Base-by-base conservation (phyloP, 2,113 vertebrate species). In the Sorex fumeus region DNA sequence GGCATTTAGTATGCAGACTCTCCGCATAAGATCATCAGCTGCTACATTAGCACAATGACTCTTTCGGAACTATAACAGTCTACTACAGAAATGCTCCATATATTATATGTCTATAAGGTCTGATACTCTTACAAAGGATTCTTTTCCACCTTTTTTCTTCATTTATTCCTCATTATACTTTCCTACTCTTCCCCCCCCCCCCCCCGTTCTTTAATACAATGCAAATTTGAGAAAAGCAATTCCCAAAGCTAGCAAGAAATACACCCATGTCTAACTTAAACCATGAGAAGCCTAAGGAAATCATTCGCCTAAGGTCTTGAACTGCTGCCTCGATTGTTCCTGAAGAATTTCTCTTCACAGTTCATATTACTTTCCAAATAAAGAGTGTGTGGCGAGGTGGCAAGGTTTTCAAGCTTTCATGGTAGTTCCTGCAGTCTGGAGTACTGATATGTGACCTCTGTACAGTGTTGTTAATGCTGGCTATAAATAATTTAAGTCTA, bases 1-100 rank as follows among this genome's bases (percentile, higher is more conserved):
- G n/a, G 77, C 89, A 84, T 96, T 98, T 97, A 92, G 96, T 96
- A 96, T 97, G 97, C 98, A 97, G 92, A 94, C 74, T 71, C 96
- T 91, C 88, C 93, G 30, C 53, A 79, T 18, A 0, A 88, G 92
- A 93, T 96, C 95, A 97, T 98, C 90, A 94, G 77, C 81, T 36
- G 94, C 97, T 95, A 95, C 96, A 96, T 98, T 97, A 98, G 94
- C 91, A 97, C 97, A 97, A 97, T 95, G 97, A 96, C 95, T 97
- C 97, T 97, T 96, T 83, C 96, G 97, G 96, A 98, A 93, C 96
- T 96, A 50, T 97, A 97, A 96, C 87, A 76, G 93, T 82, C 97
- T 95, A 96, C 97, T 2, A 86, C 91, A 87, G 92, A 98, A 97
- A 97, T 97, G 97, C 97, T 97, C 96, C 96, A 79, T 97, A 96